phyloP scores from a whole-genome alignment of 2,113 vertebrate genomes.

The Gadus macrocephalus region DNA sequence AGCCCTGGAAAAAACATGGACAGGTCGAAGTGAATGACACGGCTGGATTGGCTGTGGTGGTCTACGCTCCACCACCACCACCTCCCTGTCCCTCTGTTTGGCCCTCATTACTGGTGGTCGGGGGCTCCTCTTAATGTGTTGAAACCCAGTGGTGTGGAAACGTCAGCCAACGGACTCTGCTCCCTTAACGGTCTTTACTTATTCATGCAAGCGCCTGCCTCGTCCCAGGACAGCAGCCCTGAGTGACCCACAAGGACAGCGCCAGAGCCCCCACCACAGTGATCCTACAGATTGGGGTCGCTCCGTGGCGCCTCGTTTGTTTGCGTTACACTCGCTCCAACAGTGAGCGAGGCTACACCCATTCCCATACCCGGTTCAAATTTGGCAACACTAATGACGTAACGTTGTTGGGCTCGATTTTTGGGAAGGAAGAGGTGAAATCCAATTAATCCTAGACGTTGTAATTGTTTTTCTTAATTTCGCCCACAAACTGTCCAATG shows the following conservation, averaged over 20 bases:
- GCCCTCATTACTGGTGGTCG: conserved; percentile 58
- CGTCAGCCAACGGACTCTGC: conserved; percentile 64
- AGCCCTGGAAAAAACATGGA: conserved; percentile 44
- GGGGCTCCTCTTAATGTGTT: conserved; percentile 69
- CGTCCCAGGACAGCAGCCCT: conserved; percentile 62
- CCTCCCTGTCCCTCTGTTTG: conserved; percentile 41
- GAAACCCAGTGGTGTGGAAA: conserved; percentile 66
- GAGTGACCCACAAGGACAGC: conserved; percentile 46
- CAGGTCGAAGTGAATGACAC: conserved; percentile 35
- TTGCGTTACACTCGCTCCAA: too few species aligned
- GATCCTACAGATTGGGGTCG: conserved; percentile 46
- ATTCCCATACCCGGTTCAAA: too few species aligned
- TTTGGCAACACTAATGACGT: too few species aligned
- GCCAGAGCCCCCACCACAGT: conserved; percentile 45
- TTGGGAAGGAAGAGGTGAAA: too few species aligned
- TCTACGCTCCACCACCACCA: neutral
- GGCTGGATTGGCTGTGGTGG: conserved; percentile 28
- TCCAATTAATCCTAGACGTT: too few species aligned
- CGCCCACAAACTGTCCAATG: too few species aligned
- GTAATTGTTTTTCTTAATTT: too few species aligned
- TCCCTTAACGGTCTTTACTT: conserved; percentile 68
- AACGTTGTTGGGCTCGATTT: too few species aligned
- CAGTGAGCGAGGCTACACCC: too few species aligned
- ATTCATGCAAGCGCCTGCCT: conserved; percentile 66
- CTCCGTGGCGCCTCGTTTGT: too few species aligned